These are phyloP conservation scores for Echinometra lucunter DNA, from an alignment of 53 echinoderm and acorn worm genomes.

Conservation along the genomic window DNA sequence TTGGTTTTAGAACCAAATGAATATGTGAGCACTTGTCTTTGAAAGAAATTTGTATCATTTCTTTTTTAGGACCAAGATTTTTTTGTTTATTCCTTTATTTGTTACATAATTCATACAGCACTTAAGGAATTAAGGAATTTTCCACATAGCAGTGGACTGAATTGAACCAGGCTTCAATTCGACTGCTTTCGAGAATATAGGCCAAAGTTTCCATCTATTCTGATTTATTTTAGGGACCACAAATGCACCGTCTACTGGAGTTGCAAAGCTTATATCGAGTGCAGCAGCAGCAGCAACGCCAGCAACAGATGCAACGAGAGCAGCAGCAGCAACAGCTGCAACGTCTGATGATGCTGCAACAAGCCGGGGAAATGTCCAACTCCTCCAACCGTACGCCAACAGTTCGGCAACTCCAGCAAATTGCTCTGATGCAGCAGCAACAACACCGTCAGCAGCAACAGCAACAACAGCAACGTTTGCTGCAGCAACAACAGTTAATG, in stretches of 20 bases:
- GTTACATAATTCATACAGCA: no score
- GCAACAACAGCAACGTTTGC: slow-evolving; percentile 50
- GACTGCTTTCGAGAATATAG: no score
- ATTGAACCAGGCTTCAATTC: no score
- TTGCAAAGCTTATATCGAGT: slow-evolving; percentile 46
- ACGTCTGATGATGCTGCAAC: slow-evolving; percentile 30
- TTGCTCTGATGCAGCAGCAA: neutral
- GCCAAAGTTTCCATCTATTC: neutral
- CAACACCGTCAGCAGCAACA: slow-evolving; percentile 33
- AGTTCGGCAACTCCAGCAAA: slow-evolving; percentile 33
- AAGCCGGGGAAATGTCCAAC: slow-evolving; percentile 27
- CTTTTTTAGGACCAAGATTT: no score
- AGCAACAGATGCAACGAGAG: slow-evolving; percentile 54
- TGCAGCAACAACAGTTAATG: neutral
- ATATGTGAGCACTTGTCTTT: no score
- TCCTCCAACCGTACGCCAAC: neutral
- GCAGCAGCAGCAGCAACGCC: slow-evolving; percentile 62
- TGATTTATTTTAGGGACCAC: neutral
- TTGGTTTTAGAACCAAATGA: no score
- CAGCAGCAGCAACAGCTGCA: slow-evolving; percentile 20
- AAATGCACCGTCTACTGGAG: slow-evolving; percentile 54
- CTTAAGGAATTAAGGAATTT: no score
- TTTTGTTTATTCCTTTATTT: no score
- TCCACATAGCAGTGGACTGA: no score
- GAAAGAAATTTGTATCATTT: no score